Evolutionary conservation across 2,113 vertebrate genomes (phyloP), one percentile per base, ranked within the genome.

Genomic region (Eulemur macaco): DNA sequence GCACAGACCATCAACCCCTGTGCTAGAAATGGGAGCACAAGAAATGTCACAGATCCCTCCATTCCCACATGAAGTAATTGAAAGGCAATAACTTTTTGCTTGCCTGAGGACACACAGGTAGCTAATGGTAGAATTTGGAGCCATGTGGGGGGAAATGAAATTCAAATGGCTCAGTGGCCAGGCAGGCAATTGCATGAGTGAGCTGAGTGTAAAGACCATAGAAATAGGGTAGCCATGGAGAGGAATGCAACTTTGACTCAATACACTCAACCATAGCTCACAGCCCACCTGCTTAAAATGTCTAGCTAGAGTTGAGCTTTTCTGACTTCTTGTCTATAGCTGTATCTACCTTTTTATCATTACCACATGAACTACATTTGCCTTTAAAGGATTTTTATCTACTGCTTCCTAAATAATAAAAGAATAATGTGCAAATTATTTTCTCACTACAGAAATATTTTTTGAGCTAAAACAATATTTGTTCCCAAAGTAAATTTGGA

Each of bases 401-500:
- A 56, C 63, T 23, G 42, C 29, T 76, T 15, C 6, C 27, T 80
- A 86, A 91, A 68, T 78, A 45, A 85, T 83, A 50, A 58, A 78
- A 69, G 13, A 84, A 66, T 83, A 63, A 47, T 37, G 8, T 83
- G 14, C 1, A 94, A 3, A 47, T 89, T 63, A 6, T 54, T 95
- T 86, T 77, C 69, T 96, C 39, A 74, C 31, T 58, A 83, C 15
- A 95, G 27, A 96, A 82, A 58, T 54, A 58, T 17, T 56, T 93
- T 81, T 94, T 69, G 68, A 97, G 13, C 3, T 56, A 96, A 95
- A 93, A 37, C 18, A 77, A 80, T 69, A 9, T 69, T 63, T 47
- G 11, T 9, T 84, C 20, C 7, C 45, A 85, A 82, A 88, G 27
- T 52, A 83, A 92, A 86, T n/a, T 86, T 86, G 37, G 17, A 69